phyloP scores from a whole-genome alignment of 2,797 vertebrate species.

The Lateolabrax maculatus region DNA sequence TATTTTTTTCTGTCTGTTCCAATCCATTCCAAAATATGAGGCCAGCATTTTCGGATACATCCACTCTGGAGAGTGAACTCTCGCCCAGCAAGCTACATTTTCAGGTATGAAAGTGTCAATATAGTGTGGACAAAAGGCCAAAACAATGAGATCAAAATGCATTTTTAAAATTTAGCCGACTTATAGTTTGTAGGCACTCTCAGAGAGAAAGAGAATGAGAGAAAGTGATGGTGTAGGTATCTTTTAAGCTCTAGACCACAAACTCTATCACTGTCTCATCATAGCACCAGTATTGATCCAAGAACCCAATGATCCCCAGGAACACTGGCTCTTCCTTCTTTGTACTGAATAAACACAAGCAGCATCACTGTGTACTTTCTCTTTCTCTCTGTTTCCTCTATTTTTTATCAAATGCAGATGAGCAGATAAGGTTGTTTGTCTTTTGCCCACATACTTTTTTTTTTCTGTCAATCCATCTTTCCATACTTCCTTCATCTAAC shows the following conservation, averaged over 20 bases:
- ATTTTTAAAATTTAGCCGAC: slow-evolving; percentile 10
- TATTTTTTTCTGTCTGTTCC: no score
- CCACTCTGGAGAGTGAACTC: not conserved
- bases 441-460: slow-evolving; percentile 20
- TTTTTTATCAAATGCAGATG: slow-evolving; percentile 57
- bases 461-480: slow-evolving; percentile 12
- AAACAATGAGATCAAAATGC: not conserved
- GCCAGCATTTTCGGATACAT: not conserved
- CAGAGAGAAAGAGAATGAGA: slow-evolving; percentile 11
- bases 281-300: slow-evolving; percentile 77
- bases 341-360: slow-evolving; percentile 60
- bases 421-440: slow-evolving; percentile 42
- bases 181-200: not conserved
- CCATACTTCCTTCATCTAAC: not conserved
- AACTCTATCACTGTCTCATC: slow-evolving; percentile 82
- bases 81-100: not conserved
- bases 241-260: slow-evolving; percentile 73
- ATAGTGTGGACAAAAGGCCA: not conserved
- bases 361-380: slow-evolving; percentile 32
- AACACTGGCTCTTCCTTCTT: slow-evolving; percentile 67
- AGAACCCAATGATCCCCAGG: slow-evolving; percentile 71
- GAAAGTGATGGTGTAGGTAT: slow-evolving; percentile 60
- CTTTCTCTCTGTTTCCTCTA: slow-evolving; percentile 19
- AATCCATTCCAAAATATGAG: not conserved
- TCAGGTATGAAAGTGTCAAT: not conserved